Percentiles rank a stretch among this genome's conserved stretches.
These are phyloP conservation scores for Cephalopholis sonnerati DNA, from an alignment of 2,113 vertebrate species.

Conservation along the genomic window DNA sequence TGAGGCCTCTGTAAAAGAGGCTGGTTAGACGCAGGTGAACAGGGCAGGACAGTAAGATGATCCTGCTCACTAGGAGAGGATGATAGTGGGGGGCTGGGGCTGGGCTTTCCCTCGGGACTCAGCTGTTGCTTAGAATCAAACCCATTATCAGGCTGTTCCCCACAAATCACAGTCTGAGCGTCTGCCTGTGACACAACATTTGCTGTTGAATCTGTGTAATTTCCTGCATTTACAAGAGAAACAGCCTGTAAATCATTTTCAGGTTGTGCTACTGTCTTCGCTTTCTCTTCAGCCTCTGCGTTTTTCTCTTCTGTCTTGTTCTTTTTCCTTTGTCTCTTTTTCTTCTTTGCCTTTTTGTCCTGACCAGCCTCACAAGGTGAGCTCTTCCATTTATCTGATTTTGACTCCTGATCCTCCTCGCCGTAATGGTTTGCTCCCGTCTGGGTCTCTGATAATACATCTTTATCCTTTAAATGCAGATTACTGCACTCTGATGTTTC, in stretches of 20 bases:
- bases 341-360: conserved; percentile 60
- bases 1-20: conserved; percentile 38
- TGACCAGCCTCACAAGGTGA: conserved; percentile 2
- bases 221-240: conserved; percentile 12
- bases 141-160: conserved; percentile 55
- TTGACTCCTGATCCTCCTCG: conserved; percentile 20
- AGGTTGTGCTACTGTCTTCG: neutral
- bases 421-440: conserved; percentile 2
- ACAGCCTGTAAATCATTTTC: conserved; percentile 42
- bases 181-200: conserved; percentile 32
- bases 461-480: conserved; percentile 23
- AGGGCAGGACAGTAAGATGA: conserved; percentile 74
- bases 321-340: conserved; percentile 70
- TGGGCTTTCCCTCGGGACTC: conserved; percentile 63
- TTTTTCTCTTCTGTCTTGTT: conserved; percentile 55
- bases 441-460: conserved; percentile 13
- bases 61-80: conserved; percentile 56
- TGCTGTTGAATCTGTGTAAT: conserved; percentile 22
- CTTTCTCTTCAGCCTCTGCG: conserved; percentile 12
- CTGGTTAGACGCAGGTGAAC: conserved; percentile 62
- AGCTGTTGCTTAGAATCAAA: conserved; percentile 73
- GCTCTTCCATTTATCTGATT: conserved; percentile 26
- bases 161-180: conserved; percentile 39
- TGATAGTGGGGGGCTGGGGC: conserved; percentile 55
- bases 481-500: neutral